Base-by-base conservation (phyloP, 92 coral and sea anemone species). In the Palythoa caribaeorum region DNA sequence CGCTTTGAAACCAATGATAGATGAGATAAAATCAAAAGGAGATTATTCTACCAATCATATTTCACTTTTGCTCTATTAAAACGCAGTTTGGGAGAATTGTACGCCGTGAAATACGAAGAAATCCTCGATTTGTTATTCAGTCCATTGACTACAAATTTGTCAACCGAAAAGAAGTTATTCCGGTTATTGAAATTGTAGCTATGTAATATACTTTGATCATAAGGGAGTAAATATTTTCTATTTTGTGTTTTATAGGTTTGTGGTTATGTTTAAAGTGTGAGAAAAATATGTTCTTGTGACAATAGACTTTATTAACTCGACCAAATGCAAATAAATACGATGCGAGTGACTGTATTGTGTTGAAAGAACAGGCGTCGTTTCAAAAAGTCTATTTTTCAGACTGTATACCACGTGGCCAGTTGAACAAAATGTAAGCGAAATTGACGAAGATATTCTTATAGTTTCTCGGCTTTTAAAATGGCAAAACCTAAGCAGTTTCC, bases 311-410 rank as follows among this genome's bases (percentile, higher is more conserved):
- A 65, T 81, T 81, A 76, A 81, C 76, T 38, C 66, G 76, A 81
- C 86, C 86, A 81, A 81, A 81, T 81, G 86, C 86, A 66, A 81
- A 81, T 81, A 81, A 81, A 81, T 81, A 81, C 76, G 63, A 76
- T 39, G 52, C 86, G 86, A 81, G 76, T 81, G 39, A 81, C 17
- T 21, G 74, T 50, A 81, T 81, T 81, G 86, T 69, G 47, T 65
- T 81, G 73, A 81, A 81, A 60, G 66, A 81, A 71, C 86, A 48
- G 68, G 40, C 86, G 62, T 81, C 62, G 52, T 40, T 81, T 81
- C 40, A 81, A 51, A 81, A 69, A 81, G 59, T 62, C 54, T 17
- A 16, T 66, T 81, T 63, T 71, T 50, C 63, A 28, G 21, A 19
- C 39, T 81, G 86, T 65, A 63, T 12, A 81, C 75, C 86, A 81